Evolutionary conservation across 2,888 invertebrate species (phyloP).

Genomic region (Endotricha flammealis): DNA sequence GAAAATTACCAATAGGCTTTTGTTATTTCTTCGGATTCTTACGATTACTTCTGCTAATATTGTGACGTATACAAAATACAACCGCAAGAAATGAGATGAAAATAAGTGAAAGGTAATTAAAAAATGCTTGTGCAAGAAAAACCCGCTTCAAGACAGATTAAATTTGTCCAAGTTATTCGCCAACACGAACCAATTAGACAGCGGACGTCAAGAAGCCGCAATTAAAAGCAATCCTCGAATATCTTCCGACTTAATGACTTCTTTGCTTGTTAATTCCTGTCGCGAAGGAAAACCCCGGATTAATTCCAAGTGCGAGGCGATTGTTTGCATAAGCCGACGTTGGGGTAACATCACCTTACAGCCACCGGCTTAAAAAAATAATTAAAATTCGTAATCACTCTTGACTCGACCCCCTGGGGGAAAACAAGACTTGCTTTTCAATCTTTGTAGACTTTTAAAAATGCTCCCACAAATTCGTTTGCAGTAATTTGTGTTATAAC

Average conservation of each 20-base stretch:
- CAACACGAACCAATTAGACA: conserved; percentile 73
- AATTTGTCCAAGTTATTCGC: conserved; percentile 59
- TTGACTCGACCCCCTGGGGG: conserved; percentile 67
- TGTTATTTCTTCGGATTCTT: too few relatives aligned
- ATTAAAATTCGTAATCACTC: conserved; percentile 79
- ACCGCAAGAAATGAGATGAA: background rate
- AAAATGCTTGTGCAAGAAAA: conserved; percentile 12
- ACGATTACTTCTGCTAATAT: too few relatives aligned
- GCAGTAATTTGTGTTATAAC: conserved; percentile 32
- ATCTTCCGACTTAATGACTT: conserved; percentile 77
- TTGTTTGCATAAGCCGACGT: conserved; percentile 76
- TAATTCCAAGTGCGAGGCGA: conserved; percentile 78
- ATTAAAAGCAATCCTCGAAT: conserved; percentile 75
- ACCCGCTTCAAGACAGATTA: conserved; percentile 46
- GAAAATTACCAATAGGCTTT: too few relatives aligned
- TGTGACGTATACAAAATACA: too few relatives aligned
- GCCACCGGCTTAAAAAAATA: conserved; percentile 79
- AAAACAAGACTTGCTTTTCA: conserved; percentile 46
- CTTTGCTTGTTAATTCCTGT: conserved; percentile 78
- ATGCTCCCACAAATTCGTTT: conserved; percentile 11
- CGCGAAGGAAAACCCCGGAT: conserved; percentile 74
- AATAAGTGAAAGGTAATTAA: conserved; percentile 5
- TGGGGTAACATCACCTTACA: conserved; percentile 74
- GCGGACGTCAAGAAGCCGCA: conserved; percentile 70
- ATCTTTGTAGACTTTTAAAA: conserved; percentile 27